Evolutionary conservation across 2,888 invertebrate genomes (phyloP).

Genomic region (Trichogramma evanescens): DNA sequence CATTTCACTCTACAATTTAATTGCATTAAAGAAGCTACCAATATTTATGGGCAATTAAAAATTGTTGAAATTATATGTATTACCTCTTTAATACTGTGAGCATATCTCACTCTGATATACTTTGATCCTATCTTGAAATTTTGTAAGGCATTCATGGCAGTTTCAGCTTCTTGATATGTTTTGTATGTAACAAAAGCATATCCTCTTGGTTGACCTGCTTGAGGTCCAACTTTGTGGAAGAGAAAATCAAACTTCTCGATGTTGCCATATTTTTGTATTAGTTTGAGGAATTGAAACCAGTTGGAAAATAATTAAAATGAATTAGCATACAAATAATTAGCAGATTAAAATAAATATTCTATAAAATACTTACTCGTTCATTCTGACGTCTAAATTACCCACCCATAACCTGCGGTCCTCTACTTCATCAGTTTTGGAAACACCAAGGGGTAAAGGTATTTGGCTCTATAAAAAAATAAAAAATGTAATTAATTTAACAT

Average conservation of each 20-base stretch:
- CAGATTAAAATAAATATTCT: not conserved
- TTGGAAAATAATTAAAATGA: slow-evolving; percentile 47
- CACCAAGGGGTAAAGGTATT: slow-evolving; percentile 52
- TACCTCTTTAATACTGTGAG: slow-evolving; percentile 66
- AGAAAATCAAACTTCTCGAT: slow-evolving; percentile 94
- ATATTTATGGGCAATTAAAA: slow-evolving; percentile 30
- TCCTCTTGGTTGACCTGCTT: slow-evolving; percentile 81
- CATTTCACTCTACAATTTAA: slow-evolving; percentile 59
- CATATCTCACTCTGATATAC: slow-evolving; percentile 72
- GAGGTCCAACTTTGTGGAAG: slow-evolving; percentile 85
- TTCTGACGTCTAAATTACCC: slow-evolving; percentile 80
- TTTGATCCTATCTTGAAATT: slow-evolving; percentile 69
- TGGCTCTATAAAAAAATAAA: no score
- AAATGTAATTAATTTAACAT: no score
- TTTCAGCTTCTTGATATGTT: slow-evolving; percentile 59
- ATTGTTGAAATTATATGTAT: not conserved
- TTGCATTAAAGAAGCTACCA: not conserved
- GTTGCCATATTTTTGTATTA: slow-evolving; percentile 87
- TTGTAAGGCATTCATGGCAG: slow-evolving; percentile 67
- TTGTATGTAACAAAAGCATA: slow-evolving; percentile 89
- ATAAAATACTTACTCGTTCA: slow-evolving; percentile 82
- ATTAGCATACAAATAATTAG: slow-evolving; percentile 4
- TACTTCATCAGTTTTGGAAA: slow-evolving; percentile 51
- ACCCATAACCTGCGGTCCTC: slow-evolving; percentile 80
- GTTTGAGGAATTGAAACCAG: slow-evolving; percentile 93